Evolutionary conservation across 2,888 invertebrate species (phyloP), one percentile per base, ranked within the genome.

Genomic region (Plagiodera versicolora): DNA sequence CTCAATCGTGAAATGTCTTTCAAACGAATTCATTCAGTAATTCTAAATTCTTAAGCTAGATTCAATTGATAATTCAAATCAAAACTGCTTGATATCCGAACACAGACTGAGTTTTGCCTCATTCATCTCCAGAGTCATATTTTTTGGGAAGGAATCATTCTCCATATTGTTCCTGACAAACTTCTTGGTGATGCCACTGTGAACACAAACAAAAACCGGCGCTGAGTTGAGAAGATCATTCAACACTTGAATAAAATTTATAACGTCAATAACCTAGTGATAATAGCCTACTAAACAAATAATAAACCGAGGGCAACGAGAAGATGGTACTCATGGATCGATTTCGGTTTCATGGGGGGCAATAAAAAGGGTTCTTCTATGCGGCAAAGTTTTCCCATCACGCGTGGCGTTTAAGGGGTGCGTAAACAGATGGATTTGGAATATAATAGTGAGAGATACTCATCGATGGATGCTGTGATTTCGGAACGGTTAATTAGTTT

Each of bases 181-280:
- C 14, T 39, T 39, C 39, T 39, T 56, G 17, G 44, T 47, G 32
- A 55, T 17, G 47, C 48, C 35, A 35, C 20, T 30, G 18, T 47
- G 3, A 32, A 30, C 50, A 20, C 51, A 35, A 60, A 58, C 57
- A 64, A 61, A 64, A 56, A 44, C 59, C 63, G 63, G 63, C 56
- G 30, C 51, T 44, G 50, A 10, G 58, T 20, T 58, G 49, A 56
- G 48, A 55, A 60, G 58, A 58, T 54, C 47, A 63, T 56, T 63
- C 61, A 60, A 63, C 66, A 65, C 67, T 53, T 61, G 57, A 66
- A 63, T 68, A 64, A 67, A 68, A 56, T 70, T 70, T 70, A 70
- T 59, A 64, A 57, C 68, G 63, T 66, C 67, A 64, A 70, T 69
- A 68, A 60, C 62, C 56, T 55, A 47, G 61, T 61, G 66, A 66